Percentiles rank a stretch among this genome's conserved stretches.
These are phyloP conservation scores for Sebastes nivosus DNA, from an alignment of 2,797 vertebrate genomes.

Conservation along the genomic window DNA sequence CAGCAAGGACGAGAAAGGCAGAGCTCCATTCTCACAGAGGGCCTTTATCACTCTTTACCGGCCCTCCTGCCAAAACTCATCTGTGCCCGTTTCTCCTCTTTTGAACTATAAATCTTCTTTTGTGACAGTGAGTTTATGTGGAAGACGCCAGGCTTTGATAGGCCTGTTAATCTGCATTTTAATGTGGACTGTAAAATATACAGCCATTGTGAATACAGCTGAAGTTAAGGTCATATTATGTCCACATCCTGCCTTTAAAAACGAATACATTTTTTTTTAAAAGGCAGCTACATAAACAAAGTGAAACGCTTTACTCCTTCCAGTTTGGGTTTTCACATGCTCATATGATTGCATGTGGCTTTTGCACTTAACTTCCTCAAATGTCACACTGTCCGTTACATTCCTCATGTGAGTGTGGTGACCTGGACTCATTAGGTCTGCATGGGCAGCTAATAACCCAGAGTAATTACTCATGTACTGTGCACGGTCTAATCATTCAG, in stretches of 20 bases:
- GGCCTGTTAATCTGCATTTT: conserved; percentile 30
- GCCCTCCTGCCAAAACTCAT: conserved; percentile 22
- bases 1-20: conserved; percentile 38
- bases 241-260: conserved; percentile 9
- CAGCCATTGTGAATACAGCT: neutral
- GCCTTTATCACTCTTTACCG: conserved; percentile 47
- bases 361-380: conserved; percentile 51
- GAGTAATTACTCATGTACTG: conserved; percentile 1
- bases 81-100: conserved; percentile 22
- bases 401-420: conserved; percentile 23
- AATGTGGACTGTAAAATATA: conserved; percentile 1
- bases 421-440: conserved; percentile 25
- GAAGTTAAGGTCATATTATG: neutral
- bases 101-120: conserved; percentile 33
- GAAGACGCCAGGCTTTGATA: conserved; percentile 6
- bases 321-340: conserved; percentile 10
- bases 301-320: neutral
- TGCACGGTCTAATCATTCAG: neutral
- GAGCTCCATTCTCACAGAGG: conserved; percentile 26
- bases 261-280: neutral
- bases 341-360: conserved; percentile 37
- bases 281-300: conserved; percentile 1
- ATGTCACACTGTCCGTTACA: conserved; percentile 36
- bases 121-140: conserved; percentile 7
- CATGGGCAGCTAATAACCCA: conserved; percentile 6